Evolutionary conservation across 2,113 vertebrate genomes (phyloP).

Genomic region (Cichladusa arquata): DNA sequence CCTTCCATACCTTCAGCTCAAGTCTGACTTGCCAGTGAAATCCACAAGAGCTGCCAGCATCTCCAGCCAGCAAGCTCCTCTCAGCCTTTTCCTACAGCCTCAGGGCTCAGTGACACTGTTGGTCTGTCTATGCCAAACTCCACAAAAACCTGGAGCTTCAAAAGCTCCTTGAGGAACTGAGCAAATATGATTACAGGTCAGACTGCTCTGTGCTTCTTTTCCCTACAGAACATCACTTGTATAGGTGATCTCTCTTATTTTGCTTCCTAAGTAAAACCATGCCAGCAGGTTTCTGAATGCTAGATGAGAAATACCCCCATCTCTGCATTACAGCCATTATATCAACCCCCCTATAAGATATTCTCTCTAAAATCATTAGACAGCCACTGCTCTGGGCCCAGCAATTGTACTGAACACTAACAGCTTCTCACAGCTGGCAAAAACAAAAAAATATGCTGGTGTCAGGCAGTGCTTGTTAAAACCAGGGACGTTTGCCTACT

Average conservation of each 20-base stretch:
- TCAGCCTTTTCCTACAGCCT: conserved; percentile 6
- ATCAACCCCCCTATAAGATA: background rate
- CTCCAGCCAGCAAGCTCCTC: background rate
- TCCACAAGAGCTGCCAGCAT: conserved; percentile 6
- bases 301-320: background rate
- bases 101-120: background rate
- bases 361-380: background rate
- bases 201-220: background rate
- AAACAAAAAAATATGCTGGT: background rate
- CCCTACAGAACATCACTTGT: background rate
- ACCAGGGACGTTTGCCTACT: background rate
- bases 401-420: background rate
- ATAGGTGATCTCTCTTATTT: background rate
- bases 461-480: background rate
- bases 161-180: background rate
- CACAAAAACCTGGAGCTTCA: conserved; percentile 5
- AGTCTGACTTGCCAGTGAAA: background rate
- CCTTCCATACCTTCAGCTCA: conserved; percentile 14
- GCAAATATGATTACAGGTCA: background rate
- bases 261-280: background rate
- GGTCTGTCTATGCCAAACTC: background rate
- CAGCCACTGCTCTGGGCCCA: background rate
- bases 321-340: background rate
- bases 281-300: background rate
- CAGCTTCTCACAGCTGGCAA: background rate